These are phyloP conservation scores for Pygoscelis antarcticus DNA, from an alignment of 2,113 vertebrate species.

Conservation along the genomic window DNA sequence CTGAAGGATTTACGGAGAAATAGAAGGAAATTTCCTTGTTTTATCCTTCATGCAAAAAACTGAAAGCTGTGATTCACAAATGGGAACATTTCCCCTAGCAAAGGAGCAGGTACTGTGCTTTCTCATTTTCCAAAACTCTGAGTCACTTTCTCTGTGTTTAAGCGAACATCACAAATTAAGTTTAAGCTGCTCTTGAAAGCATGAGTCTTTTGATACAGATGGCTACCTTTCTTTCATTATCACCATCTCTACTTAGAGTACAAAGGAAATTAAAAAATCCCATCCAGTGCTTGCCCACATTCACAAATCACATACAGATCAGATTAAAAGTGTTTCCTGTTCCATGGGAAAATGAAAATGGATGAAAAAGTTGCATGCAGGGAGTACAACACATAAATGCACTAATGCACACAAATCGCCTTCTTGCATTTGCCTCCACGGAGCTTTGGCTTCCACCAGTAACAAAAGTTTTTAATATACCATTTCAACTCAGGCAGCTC, in stretches of 20 bases:
- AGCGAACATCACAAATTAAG: background rate
- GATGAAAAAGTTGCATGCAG: background rate
- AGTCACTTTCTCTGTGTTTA: background rate
- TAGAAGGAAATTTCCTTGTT: background rate
- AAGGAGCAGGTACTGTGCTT: background rate
- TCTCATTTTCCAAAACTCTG: background rate
- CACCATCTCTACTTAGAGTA: background rate
- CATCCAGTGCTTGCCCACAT: background rate
- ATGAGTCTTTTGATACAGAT: background rate
- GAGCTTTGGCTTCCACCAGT: background rate
- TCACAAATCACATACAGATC: background rate
- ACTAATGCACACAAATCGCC: background rate
- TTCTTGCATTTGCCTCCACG: background rate
- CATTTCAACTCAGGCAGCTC: background rate
- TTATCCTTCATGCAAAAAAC: background rate
- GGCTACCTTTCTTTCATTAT: background rate
- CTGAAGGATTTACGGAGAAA: background rate
- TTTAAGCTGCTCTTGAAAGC: background rate
- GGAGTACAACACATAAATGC: background rate
- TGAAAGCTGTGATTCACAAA: background rate
- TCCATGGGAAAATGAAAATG: background rate
- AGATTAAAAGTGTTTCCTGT: background rate
- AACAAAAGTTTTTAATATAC: background rate
- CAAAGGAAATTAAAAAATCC: background rate
- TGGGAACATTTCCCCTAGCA: background rate